Conservation (phyloP, 2,797 vertebrate genomes). For the Aratinga solstitialis region DNA sequence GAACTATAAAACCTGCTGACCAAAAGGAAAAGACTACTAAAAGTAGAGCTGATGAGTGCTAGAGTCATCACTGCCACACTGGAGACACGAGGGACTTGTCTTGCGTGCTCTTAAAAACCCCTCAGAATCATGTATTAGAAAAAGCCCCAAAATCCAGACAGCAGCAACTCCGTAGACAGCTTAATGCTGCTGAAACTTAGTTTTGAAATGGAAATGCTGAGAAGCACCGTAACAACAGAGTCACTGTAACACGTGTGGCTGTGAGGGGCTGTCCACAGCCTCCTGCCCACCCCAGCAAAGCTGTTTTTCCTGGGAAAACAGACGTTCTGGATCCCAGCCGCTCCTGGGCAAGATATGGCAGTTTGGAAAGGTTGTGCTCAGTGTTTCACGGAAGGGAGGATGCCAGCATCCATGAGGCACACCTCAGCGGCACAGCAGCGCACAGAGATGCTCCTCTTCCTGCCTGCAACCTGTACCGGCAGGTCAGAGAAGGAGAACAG, state of each 20-base stretch:
- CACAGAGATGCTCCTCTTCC: neutral
- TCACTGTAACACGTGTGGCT: neutral
- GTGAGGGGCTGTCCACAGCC: neutral
- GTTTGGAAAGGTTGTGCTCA: neutral
- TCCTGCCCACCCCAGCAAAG: neutral
- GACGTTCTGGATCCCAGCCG: neutral
- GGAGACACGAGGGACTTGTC: neutral
- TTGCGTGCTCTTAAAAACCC: neutral
- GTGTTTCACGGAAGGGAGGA: neutral
- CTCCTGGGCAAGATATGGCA: constrained; percentile 27
- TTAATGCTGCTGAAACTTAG: neutral
- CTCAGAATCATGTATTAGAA: neutral
- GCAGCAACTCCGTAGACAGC: neutral
- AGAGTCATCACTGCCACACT: neutral
- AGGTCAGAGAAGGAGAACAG: rapidly evolving
- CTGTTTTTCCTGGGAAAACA: constrained; percentile 27
- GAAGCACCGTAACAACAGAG: neutral
- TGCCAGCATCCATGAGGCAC: rapidly evolving
- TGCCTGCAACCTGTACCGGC: neutral
- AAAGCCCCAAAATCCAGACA: neutral
- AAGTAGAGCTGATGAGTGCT: neutral
- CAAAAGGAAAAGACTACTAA: neutral
- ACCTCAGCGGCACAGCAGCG: rapidly evolving
- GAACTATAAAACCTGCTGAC: neutral
- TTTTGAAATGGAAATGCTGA: neutral